Evolutionary conservation across 2,113 vertebrate species (phyloP).

Genomic region (Burhinus oedicnemus): DNA sequence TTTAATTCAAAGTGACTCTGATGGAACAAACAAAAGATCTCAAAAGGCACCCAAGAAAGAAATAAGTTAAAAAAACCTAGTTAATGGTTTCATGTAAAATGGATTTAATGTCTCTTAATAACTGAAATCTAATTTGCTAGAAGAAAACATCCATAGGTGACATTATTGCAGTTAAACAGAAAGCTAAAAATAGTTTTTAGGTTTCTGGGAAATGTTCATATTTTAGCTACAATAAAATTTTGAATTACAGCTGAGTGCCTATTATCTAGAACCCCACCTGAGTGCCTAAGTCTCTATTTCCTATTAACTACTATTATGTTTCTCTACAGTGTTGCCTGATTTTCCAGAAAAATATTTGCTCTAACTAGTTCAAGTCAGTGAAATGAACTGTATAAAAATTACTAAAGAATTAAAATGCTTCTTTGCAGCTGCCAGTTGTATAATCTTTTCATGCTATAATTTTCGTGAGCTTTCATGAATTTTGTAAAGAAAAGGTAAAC

Average conservation of each 20-base stretch:
- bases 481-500: neutral
- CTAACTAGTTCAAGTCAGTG: neutral
- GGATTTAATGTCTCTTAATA: slow-evolving; percentile 59
- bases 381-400: neutral
- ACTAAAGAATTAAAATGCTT: neutral
- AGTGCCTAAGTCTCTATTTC: neutral
- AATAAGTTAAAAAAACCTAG: slow-evolving; percentile 9
- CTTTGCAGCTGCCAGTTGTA: neutral
- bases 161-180: slow-evolving; percentile 32
- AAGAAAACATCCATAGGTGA: slow-evolving; percentile 45
- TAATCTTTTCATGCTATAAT: neutral
- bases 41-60: slow-evolving; percentile 53
- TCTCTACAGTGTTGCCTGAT: neutral
- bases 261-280: neutral
- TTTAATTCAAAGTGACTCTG: slow-evolving; percentile 66
- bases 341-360: neutral
- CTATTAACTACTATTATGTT: neutral
- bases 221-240: neutral
- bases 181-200: slow-evolving; percentile 45
- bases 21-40: slow-evolving; percentile 60
- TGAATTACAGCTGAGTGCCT: neutral
- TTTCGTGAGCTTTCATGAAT: neutral
- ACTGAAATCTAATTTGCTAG: slow-evolving; percentile 44
- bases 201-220: neutral
- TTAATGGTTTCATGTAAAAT: slow-evolving; percentile 39